phyloP scores from a whole-genome alignment of 1,140 invertebrate genomes.

The Achroia grisella region DNA sequence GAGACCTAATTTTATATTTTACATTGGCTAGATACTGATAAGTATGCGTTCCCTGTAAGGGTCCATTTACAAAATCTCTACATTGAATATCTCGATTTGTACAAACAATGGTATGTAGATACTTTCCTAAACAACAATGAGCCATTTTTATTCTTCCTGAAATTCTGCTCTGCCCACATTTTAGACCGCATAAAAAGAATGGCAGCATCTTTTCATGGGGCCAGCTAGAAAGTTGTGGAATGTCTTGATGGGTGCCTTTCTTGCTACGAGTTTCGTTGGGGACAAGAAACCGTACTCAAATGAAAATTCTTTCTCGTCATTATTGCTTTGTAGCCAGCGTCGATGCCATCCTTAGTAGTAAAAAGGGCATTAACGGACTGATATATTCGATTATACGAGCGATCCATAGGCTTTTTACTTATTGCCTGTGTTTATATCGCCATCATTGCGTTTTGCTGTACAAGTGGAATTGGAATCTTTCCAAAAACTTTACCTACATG shows the following conservation, averaged over 20 bases:
- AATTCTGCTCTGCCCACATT: neutral
- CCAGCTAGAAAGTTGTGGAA: constrained; percentile 43
- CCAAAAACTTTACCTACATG: neutral
- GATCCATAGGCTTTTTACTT: neutral
- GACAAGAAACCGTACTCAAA: constrained; percentile 34
- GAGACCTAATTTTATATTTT: too few relatives aligned
- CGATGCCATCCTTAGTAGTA: constrained; percentile 15
- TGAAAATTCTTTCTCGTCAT: constrained; percentile 59
- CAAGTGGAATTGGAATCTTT: neutral
- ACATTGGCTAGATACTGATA: too few relatives aligned
- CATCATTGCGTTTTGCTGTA: neutral
- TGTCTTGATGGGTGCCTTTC: constrained; percentile 36
- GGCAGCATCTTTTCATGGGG: constrained; percentile 28
- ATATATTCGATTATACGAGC: constrained; percentile 5
- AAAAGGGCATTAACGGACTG: constrained; percentile 9
- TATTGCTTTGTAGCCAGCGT: constrained; percentile 35
- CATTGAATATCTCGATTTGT: too few relatives aligned
- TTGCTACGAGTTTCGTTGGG: constrained; percentile 25
- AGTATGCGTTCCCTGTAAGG: too few relatives aligned
- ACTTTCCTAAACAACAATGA: too few relatives aligned
- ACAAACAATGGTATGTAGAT: too few relatives aligned
- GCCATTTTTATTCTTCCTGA: too few relatives aligned
- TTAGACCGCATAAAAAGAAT: constrained; percentile 17
- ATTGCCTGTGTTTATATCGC: constrained; percentile 1
- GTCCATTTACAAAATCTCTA: too few relatives aligned